phyloP scores from a whole-genome alignment of 1,140 invertebrate species.

The Chionoecetes opilio region DNA sequence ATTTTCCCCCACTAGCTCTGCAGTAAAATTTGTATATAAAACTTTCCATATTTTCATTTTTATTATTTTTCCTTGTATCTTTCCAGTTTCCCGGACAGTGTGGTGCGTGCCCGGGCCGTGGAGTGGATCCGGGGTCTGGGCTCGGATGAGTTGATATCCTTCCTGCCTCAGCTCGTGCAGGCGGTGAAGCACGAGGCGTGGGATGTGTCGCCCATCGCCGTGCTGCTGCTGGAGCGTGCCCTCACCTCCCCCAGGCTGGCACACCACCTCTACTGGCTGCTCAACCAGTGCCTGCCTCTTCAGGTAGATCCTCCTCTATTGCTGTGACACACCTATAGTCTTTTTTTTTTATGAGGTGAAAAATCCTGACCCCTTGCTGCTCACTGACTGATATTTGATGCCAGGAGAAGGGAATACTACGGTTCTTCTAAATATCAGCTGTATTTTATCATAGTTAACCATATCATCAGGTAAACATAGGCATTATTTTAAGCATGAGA shows the following conservation, averaged over 20 bases:
- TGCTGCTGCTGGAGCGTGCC: constrained; percentile 92
- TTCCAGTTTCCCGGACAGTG: constrained; percentile 95
- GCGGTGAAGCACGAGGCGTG: constrained; percentile 97
- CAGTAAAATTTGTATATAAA: constrained; percentile 39
- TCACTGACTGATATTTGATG: too few relatives aligned
- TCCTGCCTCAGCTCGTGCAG: constrained; percentile 96
- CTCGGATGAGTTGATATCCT: constrained; percentile 95
- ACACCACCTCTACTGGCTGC: constrained; percentile 97
- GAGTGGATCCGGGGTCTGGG: constrained; percentile 91
- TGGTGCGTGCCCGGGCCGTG: constrained; percentile 93
- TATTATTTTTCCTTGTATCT: too few relatives aligned
- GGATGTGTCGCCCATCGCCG: constrained; percentile 92
- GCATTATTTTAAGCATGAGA: too few relatives aligned
- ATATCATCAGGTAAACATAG: too few relatives aligned
- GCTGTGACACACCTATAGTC: constrained; percentile 20
- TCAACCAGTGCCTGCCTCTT: constrained; percentile 91
- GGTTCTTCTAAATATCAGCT: too few relatives aligned
- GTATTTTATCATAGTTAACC: too few relatives aligned
- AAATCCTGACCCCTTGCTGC: too few relatives aligned
- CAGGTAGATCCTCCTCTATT: constrained; percentile 83
- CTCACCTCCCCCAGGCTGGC: constrained; percentile 94
- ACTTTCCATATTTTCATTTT: constrained; percentile 52
- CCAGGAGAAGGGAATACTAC: too few relatives aligned
- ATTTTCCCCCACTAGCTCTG: neutral
- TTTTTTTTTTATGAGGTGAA: too few relatives aligned